These are phyloP conservation scores for Spodoptera litura DNA, from an alignment of 1,140 invertebrate species.

Conservation along the genomic window DNA sequence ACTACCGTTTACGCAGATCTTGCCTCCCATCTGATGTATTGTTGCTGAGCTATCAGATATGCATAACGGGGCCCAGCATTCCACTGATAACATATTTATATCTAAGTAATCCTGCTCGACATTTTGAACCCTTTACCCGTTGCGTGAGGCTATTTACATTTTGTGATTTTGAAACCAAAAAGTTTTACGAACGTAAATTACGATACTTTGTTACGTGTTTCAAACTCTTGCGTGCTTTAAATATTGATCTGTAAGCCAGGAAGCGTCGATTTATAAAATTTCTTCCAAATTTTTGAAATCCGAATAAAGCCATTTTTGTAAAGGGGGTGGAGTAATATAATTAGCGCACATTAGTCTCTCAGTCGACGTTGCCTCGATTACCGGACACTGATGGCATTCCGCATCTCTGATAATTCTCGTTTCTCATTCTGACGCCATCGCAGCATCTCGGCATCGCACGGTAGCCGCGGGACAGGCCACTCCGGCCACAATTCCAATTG, in stretches of 20 bases:
- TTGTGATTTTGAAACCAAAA: too few relatives aligned
- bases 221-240: too few relatives aligned
- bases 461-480: slow-evolving; percentile 16
- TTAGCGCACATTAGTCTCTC: slow-evolving; percentile 58
- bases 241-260: too few relatives aligned
- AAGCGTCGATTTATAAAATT: too few relatives aligned
- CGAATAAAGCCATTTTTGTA: too few relatives aligned
- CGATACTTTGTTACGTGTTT: too few relatives aligned
- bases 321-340: slow-evolving; percentile 25
- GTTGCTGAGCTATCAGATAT: slow-evolving; percentile 32
- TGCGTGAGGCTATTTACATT: too few relatives aligned
- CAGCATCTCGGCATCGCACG: not conserved
- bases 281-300: too few relatives aligned
- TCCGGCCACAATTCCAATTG: slow-evolving; percentile 1
- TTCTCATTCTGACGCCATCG: slow-evolving; percentile 19
- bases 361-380: slow-evolving; percentile 42
- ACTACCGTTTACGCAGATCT: slow-evolving; percentile 22
- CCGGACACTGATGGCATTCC: slow-evolving; percentile 45
- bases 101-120: too few relatives aligned
- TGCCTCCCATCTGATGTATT: slow-evolving; percentile 26
- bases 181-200: too few relatives aligned
- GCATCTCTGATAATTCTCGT: slow-evolving; percentile 27
- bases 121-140: too few relatives aligned
- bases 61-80: slow-evolving; percentile 30
- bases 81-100: slow-evolving; percentile 32